Percentiles rank a stretch among this genome's conserved stretches.
phyloP scores from a whole-genome alignment of 2,888 invertebrate species.

The Tipula lateralis region DNA sequence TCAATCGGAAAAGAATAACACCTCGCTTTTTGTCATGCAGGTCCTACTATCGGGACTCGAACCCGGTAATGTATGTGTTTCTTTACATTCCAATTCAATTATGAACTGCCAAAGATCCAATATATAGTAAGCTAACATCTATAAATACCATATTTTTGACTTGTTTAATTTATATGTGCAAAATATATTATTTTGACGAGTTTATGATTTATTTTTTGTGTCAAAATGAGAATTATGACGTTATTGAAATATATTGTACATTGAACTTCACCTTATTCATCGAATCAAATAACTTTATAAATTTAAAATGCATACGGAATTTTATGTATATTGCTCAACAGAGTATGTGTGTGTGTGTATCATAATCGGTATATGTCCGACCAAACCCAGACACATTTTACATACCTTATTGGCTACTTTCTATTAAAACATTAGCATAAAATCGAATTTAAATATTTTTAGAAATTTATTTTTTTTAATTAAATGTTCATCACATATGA shows the following conservation, averaged over 20 bases:
- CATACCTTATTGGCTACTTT: background rate
- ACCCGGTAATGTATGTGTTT: too few species aligned
- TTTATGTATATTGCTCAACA: too few species aligned
- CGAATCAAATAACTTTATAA: background rate
- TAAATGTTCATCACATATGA: background rate
- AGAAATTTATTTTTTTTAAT: background rate
- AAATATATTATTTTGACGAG: background rate
- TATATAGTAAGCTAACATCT: too few species aligned
- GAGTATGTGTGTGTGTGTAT: background rate
- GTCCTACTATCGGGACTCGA: too few species aligned
- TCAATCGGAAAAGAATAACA: too few species aligned
- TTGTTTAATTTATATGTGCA: too few species aligned
- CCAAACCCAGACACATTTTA: background rate
- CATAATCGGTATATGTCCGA: background rate
- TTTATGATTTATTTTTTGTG: background rate
- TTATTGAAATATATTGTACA: background rate
- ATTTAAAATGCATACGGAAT: background rate
- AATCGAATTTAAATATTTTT: background rate
- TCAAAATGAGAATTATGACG: background rate
- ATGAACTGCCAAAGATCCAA: too few species aligned
- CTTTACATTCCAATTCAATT: too few species aligned
- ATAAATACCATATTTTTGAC: too few species aligned
- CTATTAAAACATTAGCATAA: background rate
- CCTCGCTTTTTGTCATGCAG: too few species aligned
- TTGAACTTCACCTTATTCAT: background rate